Conservation (phyloP, 2,113 vertebrate genomes). For the Notiomystis cincta region DNA sequence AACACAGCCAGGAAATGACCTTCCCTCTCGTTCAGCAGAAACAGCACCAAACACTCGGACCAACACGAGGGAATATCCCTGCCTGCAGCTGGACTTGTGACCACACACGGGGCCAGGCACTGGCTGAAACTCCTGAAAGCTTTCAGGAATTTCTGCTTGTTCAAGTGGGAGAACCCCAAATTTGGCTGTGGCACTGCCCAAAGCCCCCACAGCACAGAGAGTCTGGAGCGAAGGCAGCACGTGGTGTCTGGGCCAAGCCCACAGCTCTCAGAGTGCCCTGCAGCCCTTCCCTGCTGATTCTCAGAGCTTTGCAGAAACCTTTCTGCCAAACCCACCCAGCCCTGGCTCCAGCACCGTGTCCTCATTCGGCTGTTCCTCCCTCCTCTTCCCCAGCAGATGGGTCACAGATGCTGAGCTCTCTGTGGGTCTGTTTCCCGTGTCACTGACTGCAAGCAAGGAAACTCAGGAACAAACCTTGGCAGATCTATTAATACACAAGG, state of each 20-base stretch:
- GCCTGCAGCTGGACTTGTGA: not conserved
- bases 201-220: not conserved
- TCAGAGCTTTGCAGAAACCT: not conserved
- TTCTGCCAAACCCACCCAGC: not conserved
- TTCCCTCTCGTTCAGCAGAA: not conserved
- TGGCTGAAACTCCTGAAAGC: not conserved
- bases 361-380: not conserved
- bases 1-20: not conserved
- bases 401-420: conserved; percentile 42
- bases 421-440: not conserved
- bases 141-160: not conserved
- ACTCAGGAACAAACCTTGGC: not conserved
- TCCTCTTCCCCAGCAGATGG: not conserved
- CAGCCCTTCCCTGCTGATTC: not conserved
- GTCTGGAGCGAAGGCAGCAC: not conserved
- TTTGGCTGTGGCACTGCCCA: rapidly evolving
- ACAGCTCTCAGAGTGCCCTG: not conserved
- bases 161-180: rapidly evolving
- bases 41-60: not conserved
- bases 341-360: not conserved
- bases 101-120: not conserved
- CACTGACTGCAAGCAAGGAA: not conserved
- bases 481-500: conserved; percentile 49
- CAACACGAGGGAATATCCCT: rapidly evolving
- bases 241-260: not conserved